phyloP scores from a whole-genome alignment of 2,113 vertebrate species.

The Misgurnus anguillicaudatus region DNA sequence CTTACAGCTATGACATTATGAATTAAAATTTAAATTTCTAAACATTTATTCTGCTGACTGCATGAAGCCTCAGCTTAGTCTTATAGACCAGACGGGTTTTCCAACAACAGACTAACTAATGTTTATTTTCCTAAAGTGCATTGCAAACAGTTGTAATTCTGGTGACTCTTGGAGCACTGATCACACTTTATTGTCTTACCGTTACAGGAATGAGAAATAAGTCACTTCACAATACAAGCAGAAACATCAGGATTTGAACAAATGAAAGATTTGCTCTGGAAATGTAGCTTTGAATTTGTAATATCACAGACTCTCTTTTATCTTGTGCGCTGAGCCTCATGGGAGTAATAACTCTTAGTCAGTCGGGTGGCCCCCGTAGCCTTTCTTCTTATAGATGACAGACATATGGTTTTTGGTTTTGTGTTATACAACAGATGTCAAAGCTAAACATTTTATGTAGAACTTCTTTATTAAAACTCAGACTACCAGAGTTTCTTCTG shows the following conservation, averaged over 20 bases:
- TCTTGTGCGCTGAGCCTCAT: slow-evolving; percentile 61
- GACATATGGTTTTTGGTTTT: slow-evolving; percentile 67
- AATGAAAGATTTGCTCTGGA: slow-evolving; percentile 68
- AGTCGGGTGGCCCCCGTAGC: slow-evolving; percentile 60
- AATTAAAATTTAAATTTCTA: slow-evolving; percentile 13
- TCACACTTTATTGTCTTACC: slow-evolving; percentile 38
- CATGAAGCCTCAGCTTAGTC: too few relatives aligned
- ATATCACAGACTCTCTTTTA: slow-evolving; percentile 66
- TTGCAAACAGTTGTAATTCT: slow-evolving; percentile 17
- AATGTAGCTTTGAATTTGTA: slow-evolving; percentile 69
- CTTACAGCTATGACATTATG: not conserved
- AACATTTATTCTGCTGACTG: slow-evolving; percentile 42
- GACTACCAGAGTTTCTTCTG: too few relatives aligned
- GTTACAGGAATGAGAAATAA: not conserved
- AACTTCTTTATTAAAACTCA: not conserved
- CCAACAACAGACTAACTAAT: too few relatives aligned
- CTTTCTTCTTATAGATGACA: slow-evolving; percentile 63
- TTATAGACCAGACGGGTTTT: too few relatives aligned
- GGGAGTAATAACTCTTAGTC: slow-evolving; percentile 63
- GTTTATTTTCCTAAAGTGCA: slow-evolving; percentile 54
- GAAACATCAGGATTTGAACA: slow-evolving; percentile 54
- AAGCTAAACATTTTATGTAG: slow-evolving; percentile 20
- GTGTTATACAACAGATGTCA: slow-evolving; percentile 32
- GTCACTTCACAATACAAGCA: slow-evolving; percentile 60
- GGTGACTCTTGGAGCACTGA: not conserved